A percentile compares a stretch with the other conserved stretches of the same genome.
Evolutionary conservation across 2,888 invertebrate species (phyloP).

Genomic region (Lasioglossum malachurum): DNA sequence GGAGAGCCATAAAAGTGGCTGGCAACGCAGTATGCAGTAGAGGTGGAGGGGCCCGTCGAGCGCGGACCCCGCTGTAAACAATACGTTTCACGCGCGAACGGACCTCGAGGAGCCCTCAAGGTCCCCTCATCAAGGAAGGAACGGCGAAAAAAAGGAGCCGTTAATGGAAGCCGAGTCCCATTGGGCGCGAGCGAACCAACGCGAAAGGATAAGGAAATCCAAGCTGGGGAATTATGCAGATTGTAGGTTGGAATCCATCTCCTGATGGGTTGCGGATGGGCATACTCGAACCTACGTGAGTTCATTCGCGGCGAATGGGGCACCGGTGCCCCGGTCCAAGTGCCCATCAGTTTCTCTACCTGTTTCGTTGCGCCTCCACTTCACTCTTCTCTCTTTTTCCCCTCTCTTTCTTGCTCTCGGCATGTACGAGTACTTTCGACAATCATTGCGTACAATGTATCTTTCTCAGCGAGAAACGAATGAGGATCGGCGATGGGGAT

Average conservation of each 20-base stretch:
- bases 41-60: neutral
- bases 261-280: slow-evolving; percentile 76
- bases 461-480: neutral
- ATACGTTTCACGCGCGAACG: slow-evolving; percentile 28
- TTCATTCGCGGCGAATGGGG: slow-evolving; percentile 59
- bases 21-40: neutral
- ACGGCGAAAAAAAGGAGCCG: slow-evolving; percentile 51
- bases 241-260: slow-evolving; percentile 81
- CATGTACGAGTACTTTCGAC: neutral
- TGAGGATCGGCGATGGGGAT: slow-evolving; percentile 1
- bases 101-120: slow-evolving; percentile 18
- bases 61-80: slow-evolving; percentile 15
- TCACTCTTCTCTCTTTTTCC: neutral
- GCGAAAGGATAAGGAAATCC: slow-evolving; percentile 78
- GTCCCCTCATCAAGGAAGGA: slow-evolving; percentile 31
- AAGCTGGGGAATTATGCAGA: slow-evolving; percentile 83
- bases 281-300: slow-evolving; percentile 70
- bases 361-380: slow-evolving; percentile 22
- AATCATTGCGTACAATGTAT: neutral
- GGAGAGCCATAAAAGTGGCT: neutral
- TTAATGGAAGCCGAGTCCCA: slow-evolving; percentile 68
- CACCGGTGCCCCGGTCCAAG: slow-evolving; percentile 42
- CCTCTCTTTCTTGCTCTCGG: neutral
- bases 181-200: slow-evolving; percentile 58
- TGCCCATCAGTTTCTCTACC: slow-evolving; percentile 53